These are phyloP conservation scores for Stigmatopora argus DNA, from an alignment of 2,113 vertebrate species.

Conservation along the genomic window DNA sequence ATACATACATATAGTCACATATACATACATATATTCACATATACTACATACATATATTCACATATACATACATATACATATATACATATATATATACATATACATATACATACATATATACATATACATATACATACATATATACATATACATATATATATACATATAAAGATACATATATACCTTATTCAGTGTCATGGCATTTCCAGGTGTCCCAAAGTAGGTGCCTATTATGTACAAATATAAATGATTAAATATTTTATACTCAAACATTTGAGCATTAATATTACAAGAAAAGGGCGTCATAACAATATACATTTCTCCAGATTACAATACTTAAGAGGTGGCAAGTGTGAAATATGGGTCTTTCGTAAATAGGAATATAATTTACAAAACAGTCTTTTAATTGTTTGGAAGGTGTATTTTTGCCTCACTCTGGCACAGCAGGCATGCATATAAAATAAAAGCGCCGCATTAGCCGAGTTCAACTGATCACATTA, in stretches of 20 bases:
- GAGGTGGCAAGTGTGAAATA: not conserved
- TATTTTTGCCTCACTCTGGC: not conserved
- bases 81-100: no score
- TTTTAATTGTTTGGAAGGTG: not conserved
- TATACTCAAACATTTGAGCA: not conserved
- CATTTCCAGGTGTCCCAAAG: not conserved
- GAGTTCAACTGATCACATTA: slow-evolving; percentile 9
- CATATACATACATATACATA: no score
- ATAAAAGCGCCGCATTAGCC: slow-evolving; percentile 5
- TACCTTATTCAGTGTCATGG: no score
- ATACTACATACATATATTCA: no score
- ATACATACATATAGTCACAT: no score
- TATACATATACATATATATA: no score
- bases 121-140: no score
- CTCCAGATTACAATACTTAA: not conserved
- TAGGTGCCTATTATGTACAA: not conserved
- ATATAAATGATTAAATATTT: not conserved
- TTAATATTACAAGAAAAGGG: not conserved
- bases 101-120: no score
- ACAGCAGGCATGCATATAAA: slow-evolving; percentile 3
- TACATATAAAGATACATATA: no score
- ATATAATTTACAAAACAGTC: not conserved
- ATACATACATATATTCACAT: no score
- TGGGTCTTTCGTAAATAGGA: not conserved
- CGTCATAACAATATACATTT: not conserved